Base-by-base conservation (phyloP, 2,888 invertebrate species). In the Lottia gigantea region DNA sequence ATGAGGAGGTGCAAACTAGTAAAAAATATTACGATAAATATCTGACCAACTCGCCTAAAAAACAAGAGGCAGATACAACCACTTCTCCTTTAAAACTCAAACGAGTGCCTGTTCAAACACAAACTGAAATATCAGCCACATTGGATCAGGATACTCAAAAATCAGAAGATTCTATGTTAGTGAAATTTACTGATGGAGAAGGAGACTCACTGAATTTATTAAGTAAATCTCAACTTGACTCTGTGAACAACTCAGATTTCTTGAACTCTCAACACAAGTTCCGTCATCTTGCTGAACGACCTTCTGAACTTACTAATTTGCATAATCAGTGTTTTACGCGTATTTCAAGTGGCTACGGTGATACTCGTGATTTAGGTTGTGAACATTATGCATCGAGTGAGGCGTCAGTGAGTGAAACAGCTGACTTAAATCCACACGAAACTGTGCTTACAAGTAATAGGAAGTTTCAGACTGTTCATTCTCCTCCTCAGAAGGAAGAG, bases 321-420 rank as follows among this genome's bases (percentile, higher is more conserved):
- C 49, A 49, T 7, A 49, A 49, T 49, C 49, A 49, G 7, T 49
- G 49, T 19, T 49, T 49, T 49, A 8, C 15, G n/a, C 49, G 49
- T 16, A 49, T 49, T 49, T 49, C 49, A 19, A 19, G 49, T 49
- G n/a, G n/a, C 19, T 19, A 19, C 19, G 49, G 49, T 49, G 49
- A 49, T 16, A 49, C 49, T 7, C 49, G 49, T 19, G 49, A 16
- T 16, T 16, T 19, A 19, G 49, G 49, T 14, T 49, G 49, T 49
- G 49, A 49, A 16, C n/a, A 49, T 49, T 49, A 49, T 49, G n/a
- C n/a, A 19, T 49, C 49, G 8, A 49, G n/a, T 49, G 49, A 49
- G 8, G 49, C n/a, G 16, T 49, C 49, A 19, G 8, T 16, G 16
- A 19, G 16, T 16, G 49, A 49, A 19, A 19, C 49, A n/a, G 4